phyloP scores from a whole-genome alignment of 2,113 vertebrate species.

The Hucho hucho region DNA sequence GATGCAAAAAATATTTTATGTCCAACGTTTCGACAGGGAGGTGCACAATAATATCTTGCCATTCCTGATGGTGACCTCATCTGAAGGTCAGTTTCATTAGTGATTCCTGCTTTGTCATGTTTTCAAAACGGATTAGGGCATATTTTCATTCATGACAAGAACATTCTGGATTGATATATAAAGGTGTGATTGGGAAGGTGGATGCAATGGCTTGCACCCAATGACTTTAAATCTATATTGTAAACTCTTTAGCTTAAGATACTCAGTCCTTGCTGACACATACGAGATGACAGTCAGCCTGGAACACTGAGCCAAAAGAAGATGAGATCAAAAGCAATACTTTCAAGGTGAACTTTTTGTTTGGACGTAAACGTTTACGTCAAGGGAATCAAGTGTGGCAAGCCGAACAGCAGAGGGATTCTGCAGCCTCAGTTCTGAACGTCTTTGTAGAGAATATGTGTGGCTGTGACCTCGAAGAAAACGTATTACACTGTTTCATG shows the following conservation, averaged over 20 bases:
- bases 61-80: slow-evolving; percentile 34
- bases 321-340: not conserved
- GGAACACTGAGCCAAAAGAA: not conserved
- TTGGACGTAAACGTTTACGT: not conserved
- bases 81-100: slow-evolving; percentile 29
- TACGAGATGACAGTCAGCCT: not conserved
- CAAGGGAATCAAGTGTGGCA: not conserved
- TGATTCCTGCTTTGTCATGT: not conserved
- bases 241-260: too few relatives aligned
- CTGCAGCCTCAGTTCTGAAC: too few relatives aligned
- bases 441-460: too few relatives aligned
- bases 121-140: not conserved
- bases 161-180: too few relatives aligned
- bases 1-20: too few relatives aligned
- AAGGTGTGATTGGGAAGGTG: too few relatives aligned
- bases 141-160: not conserved
- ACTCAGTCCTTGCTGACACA: not conserved
- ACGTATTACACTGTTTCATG: too few relatives aligned
- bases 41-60: slow-evolving; percentile 14
- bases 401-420: too few relatives aligned
- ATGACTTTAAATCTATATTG: not conserved
- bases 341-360: slow-evolving; percentile 11
- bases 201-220: too few relatives aligned
- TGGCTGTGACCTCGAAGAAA: too few relatives aligned
- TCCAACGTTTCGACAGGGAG: too few relatives aligned